Evolutionary conservation across 2,888 invertebrate genomes (phyloP), one percentile per base, ranked within the genome.

Genomic region (Trichopoda pennipes): DNA sequence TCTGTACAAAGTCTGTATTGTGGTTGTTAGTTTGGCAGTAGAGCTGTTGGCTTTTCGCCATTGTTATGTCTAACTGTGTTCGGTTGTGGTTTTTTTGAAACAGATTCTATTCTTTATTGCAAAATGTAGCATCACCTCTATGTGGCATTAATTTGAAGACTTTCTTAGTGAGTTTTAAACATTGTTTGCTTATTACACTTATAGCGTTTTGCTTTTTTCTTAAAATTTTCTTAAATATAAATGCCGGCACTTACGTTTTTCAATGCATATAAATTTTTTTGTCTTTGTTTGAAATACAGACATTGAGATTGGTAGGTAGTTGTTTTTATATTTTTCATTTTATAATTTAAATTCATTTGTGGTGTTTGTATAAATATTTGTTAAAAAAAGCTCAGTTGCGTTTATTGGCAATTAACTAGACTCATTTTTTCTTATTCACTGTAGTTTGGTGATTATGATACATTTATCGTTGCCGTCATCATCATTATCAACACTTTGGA

Each of bases 201-300:
- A 75, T 44, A 82, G 56, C 61, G 56, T 72, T 79, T 79, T 72
- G 66, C 70, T 79, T 75, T 79, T 79, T 66, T 61, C n/a, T n/a
- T n/a, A n/a, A n/a, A n/a, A n/a, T n/a, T 66, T 60, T 75, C 8
- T 19, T 28, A 63, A 75, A 72, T 79, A 79, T 76, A 82, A 82
- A 79, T 82, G 78, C 76, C 72, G 70, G 61, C 82, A 82, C 79
- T 82, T 82, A 82, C 75, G 79, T 82, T 51, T 68, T 82, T 60
- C n/a, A 49, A 9, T 74, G 4, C 9, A n/a, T 19, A 42, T 9
- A 23, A 8, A 42, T 58, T 64, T 72, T 72, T 72, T 61, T 56
- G 28, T 28, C 2, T 28, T 28, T 28, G 6, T 55, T 19, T 17
- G 28, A 23, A 19, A 23, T 17, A 28, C 7, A 64, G 35, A 60